Conservation (phyloP, 2,113 vertebrate genomes). For the Heteronetta atricapilla region DNA sequence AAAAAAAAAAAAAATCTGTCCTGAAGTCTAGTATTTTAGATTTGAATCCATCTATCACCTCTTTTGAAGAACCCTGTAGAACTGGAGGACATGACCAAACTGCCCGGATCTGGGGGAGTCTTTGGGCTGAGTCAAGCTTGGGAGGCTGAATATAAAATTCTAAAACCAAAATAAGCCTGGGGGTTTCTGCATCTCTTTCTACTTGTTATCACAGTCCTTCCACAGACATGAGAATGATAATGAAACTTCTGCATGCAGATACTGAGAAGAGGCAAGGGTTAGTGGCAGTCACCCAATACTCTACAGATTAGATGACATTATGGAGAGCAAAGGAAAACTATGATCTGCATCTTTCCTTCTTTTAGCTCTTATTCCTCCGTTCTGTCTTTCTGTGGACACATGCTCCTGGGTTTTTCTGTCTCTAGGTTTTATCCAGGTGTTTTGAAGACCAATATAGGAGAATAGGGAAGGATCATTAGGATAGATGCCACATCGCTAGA, state of each 20-base stretch:
- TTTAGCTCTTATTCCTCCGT: not conserved
- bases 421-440: not conserved
- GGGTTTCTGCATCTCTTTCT: not conserved
- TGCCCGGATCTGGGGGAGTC: not conserved
- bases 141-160: not conserved
- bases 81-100: not conserved
- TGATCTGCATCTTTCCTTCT: not conserved
- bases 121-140: rapidly evolving
- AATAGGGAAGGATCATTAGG: not conserved
- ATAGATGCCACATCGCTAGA: not conserved
- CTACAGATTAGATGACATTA: not conserved
- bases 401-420: not conserved
- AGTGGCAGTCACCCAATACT: not conserved
- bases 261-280: not conserved
- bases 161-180: not conserved
- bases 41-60: not conserved
- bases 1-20: not conserved
- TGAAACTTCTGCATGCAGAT: not conserved
- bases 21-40: not conserved
- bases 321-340: not conserved
- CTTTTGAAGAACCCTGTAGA: not conserved
- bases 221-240: not conserved
- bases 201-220: not conserved
- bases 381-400: not conserved
- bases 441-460: not conserved